phyloP scores from a whole-genome alignment of 2,888 invertebrate genomes.

The Lordiphosa andalusiaca region DNA sequence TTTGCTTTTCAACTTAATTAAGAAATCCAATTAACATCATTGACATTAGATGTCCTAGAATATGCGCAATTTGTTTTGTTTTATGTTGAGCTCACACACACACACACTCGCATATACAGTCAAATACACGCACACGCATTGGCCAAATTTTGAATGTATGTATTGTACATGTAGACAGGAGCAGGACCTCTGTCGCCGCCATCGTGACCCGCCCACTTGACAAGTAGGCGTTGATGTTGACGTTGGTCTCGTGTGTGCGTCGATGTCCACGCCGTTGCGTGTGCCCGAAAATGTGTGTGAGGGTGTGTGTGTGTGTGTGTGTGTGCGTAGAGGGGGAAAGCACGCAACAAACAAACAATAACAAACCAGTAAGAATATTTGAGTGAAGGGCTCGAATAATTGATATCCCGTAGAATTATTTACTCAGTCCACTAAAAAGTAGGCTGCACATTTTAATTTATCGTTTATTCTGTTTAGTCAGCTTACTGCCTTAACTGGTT shows the following conservation, averaged over 20 bases:
- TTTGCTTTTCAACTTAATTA: slow-evolving; percentile 65
- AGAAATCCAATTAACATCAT: slow-evolving; percentile 73
- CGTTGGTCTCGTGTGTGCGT: slow-evolving; percentile 41
- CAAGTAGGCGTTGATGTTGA: slow-evolving; percentile 46
- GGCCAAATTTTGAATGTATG: slow-evolving; percentile 8
- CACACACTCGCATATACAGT: slow-evolving; percentile 6
- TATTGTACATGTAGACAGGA: slow-evolving; percentile 25
- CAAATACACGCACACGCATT: slow-evolving; percentile 7
- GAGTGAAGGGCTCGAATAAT: slow-evolving; percentile 9
- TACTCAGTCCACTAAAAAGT: background rate
- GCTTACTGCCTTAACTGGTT: no score
- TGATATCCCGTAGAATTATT: slow-evolving; percentile 4
- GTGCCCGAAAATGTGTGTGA: slow-evolving; percentile 24
- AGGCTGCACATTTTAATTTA: background rate
- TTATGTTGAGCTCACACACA: slow-evolving; percentile 10
- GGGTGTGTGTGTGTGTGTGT: slow-evolving; percentile 11
- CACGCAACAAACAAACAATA: slow-evolving; percentile 69
- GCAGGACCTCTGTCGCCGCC: slow-evolving; percentile 51
- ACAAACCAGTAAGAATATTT: slow-evolving; percentile 39
- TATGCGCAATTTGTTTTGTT: slow-evolving; percentile 67
- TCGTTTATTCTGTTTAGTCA: no score
- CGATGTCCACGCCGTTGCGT: slow-evolving; percentile 26
- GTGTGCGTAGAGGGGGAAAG: background rate
- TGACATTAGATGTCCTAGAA: slow-evolving; percentile 65
- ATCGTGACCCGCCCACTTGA: slow-evolving; percentile 18